These are phyloP conservation scores for Clamator glandarius DNA, from an alignment of 2,797 vertebrate genomes.

Conservation along the genomic window DNA sequence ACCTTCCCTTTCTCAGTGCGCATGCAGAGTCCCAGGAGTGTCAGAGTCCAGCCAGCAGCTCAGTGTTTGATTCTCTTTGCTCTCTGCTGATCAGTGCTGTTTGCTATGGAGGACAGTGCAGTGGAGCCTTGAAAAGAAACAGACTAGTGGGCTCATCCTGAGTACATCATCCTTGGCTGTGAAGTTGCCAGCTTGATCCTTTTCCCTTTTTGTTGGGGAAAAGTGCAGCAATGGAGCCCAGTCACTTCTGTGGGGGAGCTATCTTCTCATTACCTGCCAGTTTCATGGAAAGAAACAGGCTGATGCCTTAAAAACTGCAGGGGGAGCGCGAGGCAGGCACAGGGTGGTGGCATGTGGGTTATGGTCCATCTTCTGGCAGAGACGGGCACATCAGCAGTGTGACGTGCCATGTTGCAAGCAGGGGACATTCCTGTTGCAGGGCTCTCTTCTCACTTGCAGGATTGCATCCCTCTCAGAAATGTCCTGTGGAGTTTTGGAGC, in stretches of 20 bases:
- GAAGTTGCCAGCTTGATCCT: neutral
- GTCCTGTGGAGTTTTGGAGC: neutral
- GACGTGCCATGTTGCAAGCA: neutral
- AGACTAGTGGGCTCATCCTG: neutral
- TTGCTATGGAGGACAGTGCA: neutral
- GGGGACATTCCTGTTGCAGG: neutral
- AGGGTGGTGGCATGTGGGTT: neutral
- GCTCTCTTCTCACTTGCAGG: neutral
- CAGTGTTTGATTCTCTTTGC: neutral
- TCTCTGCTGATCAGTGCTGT: neutral
- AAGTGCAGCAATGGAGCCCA: neutral
- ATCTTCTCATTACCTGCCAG: neutral
- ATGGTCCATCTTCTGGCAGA: neutral
- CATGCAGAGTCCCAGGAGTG: neutral
- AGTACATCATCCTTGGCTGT: neutral
- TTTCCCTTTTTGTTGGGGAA: neutral
- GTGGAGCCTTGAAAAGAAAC: neutral
- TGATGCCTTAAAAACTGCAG: neutral
- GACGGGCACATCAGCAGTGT: neutral
- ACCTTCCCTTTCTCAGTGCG: neutral
- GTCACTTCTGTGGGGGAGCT: conserved; percentile 5
- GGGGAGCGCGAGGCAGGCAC: neutral
- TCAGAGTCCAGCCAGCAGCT: neutral
- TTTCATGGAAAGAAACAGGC: neutral
- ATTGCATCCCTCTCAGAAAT: neutral